Percentiles rank a stretch among this genome's conserved stretches.
These are phyloP conservation scores for Lutjanus erythropterus DNA, from an alignment of 2,113 vertebrate genomes.

Conservation along the genomic window DNA sequence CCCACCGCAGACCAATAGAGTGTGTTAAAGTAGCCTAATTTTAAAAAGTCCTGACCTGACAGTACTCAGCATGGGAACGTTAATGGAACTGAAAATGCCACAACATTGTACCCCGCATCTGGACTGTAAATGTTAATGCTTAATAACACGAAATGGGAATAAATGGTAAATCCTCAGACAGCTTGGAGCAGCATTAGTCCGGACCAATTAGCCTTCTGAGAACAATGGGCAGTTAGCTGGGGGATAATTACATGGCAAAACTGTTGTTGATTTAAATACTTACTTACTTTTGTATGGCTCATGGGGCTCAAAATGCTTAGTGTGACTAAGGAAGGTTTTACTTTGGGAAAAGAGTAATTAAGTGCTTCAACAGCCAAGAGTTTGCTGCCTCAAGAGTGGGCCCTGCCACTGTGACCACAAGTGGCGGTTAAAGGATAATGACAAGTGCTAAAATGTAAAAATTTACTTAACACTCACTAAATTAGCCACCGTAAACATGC, in stretches of 20 bases:
- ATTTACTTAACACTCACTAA: no score
- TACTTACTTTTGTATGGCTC: conserved; percentile 1
- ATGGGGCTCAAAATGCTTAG: not conserved
- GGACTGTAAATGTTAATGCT: conserved; percentile 52
- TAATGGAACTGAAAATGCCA: conserved; percentile 46
- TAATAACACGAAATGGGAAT: conserved; percentile 51
- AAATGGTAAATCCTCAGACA: conserved; percentile 34
- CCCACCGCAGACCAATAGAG: not conserved
- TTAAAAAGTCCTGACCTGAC: conserved; percentile 19
- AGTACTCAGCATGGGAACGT: conserved; percentile 21
- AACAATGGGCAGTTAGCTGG: conserved; percentile 33
- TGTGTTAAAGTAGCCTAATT: conserved; percentile 21
- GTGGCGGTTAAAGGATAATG: not conserved
- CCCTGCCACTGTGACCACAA: not conserved
- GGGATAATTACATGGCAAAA: conserved; percentile 7
- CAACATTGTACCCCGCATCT: conserved; percentile 14
- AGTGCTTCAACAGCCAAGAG: not conserved
- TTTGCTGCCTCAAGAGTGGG: not conserved
- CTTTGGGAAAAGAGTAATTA: not conserved
- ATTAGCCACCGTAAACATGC: no score
- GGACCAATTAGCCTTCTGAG: conserved; percentile 31
- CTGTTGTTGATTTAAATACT: conserved; percentile 20
- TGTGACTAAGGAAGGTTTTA: conserved; percentile 6
- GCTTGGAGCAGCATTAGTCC: conserved; percentile 9
- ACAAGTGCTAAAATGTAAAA: not conserved